These are phyloP conservation scores for Clistopyga incitator DNA, from an alignment of 2,888 invertebrate species.

Conservation along the genomic window DNA sequence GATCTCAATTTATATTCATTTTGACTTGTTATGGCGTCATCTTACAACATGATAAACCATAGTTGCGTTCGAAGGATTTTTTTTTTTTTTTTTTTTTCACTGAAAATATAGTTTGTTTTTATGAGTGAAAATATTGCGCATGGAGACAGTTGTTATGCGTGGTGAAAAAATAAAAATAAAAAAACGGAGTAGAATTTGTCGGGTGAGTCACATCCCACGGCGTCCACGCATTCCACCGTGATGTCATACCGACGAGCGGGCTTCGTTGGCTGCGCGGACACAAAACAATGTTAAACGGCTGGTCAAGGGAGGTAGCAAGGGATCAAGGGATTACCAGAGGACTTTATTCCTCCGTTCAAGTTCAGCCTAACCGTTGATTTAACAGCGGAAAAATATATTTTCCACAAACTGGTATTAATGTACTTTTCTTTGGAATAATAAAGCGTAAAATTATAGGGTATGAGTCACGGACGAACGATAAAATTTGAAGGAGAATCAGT, in stretches of 20 bases:
- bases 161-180: too few relatives aligned
- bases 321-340: constrained; percentile 33
- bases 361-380: background rate
- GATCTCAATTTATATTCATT: constrained; percentile 1
- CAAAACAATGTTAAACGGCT: constrained; percentile 63
- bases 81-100: too few relatives aligned
- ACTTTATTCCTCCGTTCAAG: constrained; percentile 43
- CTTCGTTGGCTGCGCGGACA: constrained; percentile 47
- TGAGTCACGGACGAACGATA: constrained; percentile 29
- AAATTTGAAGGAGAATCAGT: constrained; percentile 17
- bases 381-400: background rate
- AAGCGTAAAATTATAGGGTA: background rate
- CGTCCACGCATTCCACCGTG: constrained; percentile 80
- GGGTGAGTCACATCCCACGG: constrained; percentile 79
- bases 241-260: constrained; percentile 76
- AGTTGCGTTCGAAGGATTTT: background rate
- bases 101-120: too few relatives aligned
- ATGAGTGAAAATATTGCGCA: constrained; percentile 40
- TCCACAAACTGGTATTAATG: background rate
- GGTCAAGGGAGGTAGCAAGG: constrained; percentile 24
- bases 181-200: constrained; percentile 59
- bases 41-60: background rate
- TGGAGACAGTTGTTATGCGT: constrained; percentile 56
- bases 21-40: constrained; percentile 46
- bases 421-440: background rate